Evolutionary conservation across 2,797 vertebrate species (phyloP).

Genomic region (Enteromius afrohamiltoni): DNA sequence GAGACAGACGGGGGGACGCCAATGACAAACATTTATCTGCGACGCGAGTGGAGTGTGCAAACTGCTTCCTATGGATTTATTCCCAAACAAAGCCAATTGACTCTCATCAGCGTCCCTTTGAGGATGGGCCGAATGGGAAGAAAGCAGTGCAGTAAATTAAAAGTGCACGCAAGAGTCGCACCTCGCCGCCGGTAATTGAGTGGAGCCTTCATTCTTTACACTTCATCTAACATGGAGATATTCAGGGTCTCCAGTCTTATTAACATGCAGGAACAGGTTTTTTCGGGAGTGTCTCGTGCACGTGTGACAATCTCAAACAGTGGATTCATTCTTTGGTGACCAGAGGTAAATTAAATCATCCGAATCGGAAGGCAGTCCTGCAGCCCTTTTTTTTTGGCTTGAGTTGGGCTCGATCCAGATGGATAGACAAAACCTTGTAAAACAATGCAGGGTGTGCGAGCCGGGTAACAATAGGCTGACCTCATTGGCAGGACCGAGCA

Average conservation of each 20-base stretch:
- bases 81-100: constrained; percentile 34
- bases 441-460: constrained; percentile 29
- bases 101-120: constrained; percentile 28
- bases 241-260: constrained; percentile 34
- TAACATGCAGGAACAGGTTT: constrained; percentile 39
- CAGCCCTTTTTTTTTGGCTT: constrained; percentile 21
- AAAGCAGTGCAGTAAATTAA: constrained; percentile 42
- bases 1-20: constrained; percentile 2
- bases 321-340: constrained; percentile 20
- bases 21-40: constrained; percentile 36
- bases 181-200: constrained; percentile 51
- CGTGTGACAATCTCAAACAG: constrained; percentile 18
- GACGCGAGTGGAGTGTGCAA: constrained; percentile 5
- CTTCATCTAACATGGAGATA: constrained; percentile 50
- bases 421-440: constrained; percentile 28
- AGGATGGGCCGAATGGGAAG: constrained; percentile 18
- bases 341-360: constrained; percentile 39
- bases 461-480: background rate
- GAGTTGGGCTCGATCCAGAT: constrained; percentile 23
- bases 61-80: constrained; percentile 38
- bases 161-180: constrained; percentile 25
- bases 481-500: background rate
- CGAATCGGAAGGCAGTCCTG: constrained; percentile 24
- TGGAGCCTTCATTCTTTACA: constrained; percentile 45
- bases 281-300: constrained; percentile 5